phyloP scores from a whole-genome alignment of 2,888 invertebrate species.

The Heliconius aoede region DNA sequence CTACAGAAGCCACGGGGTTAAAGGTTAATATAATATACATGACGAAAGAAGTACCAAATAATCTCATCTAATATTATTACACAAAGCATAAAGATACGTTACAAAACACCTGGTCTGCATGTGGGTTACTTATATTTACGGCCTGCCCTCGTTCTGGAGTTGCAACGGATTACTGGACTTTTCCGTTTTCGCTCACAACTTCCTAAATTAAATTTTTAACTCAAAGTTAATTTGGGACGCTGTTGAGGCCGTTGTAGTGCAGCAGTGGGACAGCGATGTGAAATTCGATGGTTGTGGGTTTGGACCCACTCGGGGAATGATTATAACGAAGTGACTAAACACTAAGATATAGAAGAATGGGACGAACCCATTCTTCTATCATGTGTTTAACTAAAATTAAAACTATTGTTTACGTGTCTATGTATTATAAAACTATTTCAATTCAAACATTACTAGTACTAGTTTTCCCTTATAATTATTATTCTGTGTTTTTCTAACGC shows the following conservation, averaged over 20 bases:
- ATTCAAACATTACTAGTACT: too few relatives aligned
- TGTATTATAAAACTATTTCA: too few relatives aligned
- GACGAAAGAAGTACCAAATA: neutral
- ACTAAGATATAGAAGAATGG: too few relatives aligned
- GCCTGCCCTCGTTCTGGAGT: constrained; percentile 3
- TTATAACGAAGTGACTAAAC: neutral
- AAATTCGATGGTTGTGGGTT: neutral
- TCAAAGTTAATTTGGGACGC: neutral
- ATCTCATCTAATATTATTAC: neutral
- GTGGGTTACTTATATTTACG: constrained; percentile 19
- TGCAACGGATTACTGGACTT: constrained; percentile 12
- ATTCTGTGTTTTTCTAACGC: too few relatives aligned
- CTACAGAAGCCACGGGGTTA: too few relatives aligned
- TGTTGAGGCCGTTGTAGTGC: neutral
- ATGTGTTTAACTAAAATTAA: too few relatives aligned
- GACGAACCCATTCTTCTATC: too few relatives aligned
- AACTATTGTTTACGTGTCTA: too few relatives aligned
- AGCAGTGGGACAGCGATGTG: neutral
- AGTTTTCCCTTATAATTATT: too few relatives aligned
- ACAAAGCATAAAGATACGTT: neutral
- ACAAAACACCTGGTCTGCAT: constrained; percentile 14
- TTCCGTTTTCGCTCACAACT: constrained; percentile 11
- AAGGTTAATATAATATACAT: neutral
- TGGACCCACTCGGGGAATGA: neutral
- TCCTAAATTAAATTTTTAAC: constrained; percentile 18